Conservation (phyloP, 2,797 vertebrate genomes). For the Chiroxiphia lanceolata region DNA sequence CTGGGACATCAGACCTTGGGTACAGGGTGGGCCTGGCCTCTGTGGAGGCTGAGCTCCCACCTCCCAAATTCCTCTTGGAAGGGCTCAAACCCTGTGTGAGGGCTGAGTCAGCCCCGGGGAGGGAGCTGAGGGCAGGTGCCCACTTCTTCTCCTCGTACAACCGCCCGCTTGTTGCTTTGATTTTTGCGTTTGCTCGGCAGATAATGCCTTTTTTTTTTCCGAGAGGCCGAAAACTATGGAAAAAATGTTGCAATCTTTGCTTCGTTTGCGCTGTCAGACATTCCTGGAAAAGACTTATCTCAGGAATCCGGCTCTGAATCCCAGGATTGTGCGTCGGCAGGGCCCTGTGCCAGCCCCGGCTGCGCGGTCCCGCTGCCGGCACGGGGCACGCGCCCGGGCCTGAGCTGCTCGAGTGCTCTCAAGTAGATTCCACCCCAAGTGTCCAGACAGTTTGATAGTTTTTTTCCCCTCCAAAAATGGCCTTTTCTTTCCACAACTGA, state of each 20-base stretch:
- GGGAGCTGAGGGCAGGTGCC: neutral
- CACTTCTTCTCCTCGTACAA: neutral
- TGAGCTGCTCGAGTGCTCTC: neutral
- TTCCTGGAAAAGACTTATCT: slow-evolving; percentile 67
- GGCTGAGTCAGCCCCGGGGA: neutral
- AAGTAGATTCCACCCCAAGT: neutral
- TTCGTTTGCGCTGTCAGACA: slow-evolving; percentile 40
- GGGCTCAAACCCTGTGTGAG: accelerated
- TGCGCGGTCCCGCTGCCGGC: neutral
- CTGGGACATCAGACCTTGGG: accelerated
- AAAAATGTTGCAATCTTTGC: slow-evolving; percentile 54
- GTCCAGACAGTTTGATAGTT: neutral
- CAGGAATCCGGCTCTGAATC: slow-evolving; percentile 44
- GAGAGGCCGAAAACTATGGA: slow-evolving; percentile 39
- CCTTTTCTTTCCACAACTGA: neutral
- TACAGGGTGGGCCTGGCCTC: neutral
- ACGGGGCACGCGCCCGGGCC: accelerated
- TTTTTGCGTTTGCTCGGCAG: neutral
- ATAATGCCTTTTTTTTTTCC: neutral
- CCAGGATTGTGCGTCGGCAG: slow-evolving; percentile 3
- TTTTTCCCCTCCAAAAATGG: neutral
- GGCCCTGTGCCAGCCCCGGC: neutral
- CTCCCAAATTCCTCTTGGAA: neutral
- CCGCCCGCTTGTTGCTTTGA: neutral
- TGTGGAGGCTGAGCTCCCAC: neutral